Evolutionary conservation across 2,888 invertebrate species (phyloP).

Genomic region (Pyrochroa serraticornis): DNA sequence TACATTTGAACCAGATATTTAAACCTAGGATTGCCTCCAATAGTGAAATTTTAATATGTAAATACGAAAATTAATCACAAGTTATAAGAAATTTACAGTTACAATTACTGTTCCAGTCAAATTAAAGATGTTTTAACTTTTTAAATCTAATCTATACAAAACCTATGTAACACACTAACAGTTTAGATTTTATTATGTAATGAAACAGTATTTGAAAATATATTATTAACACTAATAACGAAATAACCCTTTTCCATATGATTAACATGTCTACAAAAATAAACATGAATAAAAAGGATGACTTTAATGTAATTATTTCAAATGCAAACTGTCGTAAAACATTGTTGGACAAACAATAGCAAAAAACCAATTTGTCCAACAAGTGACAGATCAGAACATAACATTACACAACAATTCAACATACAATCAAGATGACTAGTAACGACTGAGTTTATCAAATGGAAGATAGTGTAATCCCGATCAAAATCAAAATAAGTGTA

Average conservation of each 20-base stretch:
- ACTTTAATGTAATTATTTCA: slow-evolving; percentile 25
- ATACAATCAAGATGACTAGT: slow-evolving; percentile 58
- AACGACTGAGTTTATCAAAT: slow-evolving; percentile 50
- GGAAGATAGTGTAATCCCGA: slow-evolving; percentile 37
- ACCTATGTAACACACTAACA: slow-evolving; percentile 38
- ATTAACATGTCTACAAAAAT: slow-evolving; percentile 37
- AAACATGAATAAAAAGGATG: slow-evolving; percentile 37
- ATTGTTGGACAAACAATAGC: slow-evolving; percentile 15
- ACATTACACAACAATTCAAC: slow-evolving; percentile 56
- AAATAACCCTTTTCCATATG: slow-evolving; percentile 44
- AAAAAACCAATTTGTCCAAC: slow-evolving; percentile 29
- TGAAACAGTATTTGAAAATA: slow-evolving; percentile 35
- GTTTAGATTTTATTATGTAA: slow-evolving; percentile 29
- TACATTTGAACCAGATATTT: slow-evolving; percentile 40
- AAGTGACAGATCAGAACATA: slow-evolving; percentile 41
- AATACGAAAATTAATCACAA: slow-evolving; percentile 33
- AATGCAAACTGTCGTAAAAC: slow-evolving; percentile 19
- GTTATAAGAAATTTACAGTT: slow-evolving; percentile 30
- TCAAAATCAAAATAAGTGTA: slow-evolving; percentile 33
- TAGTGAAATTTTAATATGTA: slow-evolving; percentile 36
- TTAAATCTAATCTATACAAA: slow-evolving; percentile 37
- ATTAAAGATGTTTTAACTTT: slow-evolving; percentile 11
- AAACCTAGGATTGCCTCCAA: slow-evolving; percentile 40
- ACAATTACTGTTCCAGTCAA: slow-evolving; percentile 32
- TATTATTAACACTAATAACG: slow-evolving; percentile 41